Evolutionary conservation across 2,888 invertebrate genomes (phyloP).

Genomic region (Dicycla oo): DNA sequence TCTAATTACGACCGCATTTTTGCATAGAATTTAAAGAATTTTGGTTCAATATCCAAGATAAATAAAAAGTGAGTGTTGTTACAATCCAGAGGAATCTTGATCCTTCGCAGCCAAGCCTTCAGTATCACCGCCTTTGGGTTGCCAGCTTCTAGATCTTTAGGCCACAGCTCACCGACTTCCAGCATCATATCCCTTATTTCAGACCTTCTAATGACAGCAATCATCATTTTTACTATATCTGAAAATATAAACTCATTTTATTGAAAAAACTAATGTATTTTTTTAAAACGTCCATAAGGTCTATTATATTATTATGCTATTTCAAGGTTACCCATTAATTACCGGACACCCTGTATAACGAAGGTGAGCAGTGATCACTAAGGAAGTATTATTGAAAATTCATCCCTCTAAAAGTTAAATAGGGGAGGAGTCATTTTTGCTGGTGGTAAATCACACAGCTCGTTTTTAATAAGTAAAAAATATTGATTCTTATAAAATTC

Average conservation of each 20-base stretch:
- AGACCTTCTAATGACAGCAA: conserved; percentile 38
- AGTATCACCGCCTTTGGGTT: conserved; percentile 45
- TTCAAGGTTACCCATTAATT: too few relatives aligned
- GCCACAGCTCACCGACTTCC: conserved; percentile 67
- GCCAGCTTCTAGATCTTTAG: conserved; percentile 26
- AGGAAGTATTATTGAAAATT: too few relatives aligned
- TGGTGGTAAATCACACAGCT: too few relatives aligned
- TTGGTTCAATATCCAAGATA: neutral
- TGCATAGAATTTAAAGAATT: neutral
- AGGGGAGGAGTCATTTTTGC: neutral
- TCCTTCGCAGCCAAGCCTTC: conserved; percentile 45
- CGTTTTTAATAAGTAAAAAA: neutral
- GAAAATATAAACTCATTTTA: conserved; percentile 13
- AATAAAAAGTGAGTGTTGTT: conserved; percentile 11
- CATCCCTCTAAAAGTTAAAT: too few relatives aligned
- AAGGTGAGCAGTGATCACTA: too few relatives aligned
- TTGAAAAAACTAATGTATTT: too few relatives aligned
- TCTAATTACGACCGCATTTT: too few relatives aligned
- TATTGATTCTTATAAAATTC: neutral
- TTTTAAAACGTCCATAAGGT: too few relatives aligned
- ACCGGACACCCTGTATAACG: neutral
- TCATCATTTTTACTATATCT: conserved; percentile 59
- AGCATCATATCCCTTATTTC: conserved; percentile 56
- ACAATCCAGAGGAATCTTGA: conserved; percentile 55
- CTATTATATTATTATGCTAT: too few relatives aligned